These are phyloP conservation scores for Thripadectes ignobilis DNA, from an alignment of 2,797 vertebrate genomes.

Conservation along the genomic window DNA sequence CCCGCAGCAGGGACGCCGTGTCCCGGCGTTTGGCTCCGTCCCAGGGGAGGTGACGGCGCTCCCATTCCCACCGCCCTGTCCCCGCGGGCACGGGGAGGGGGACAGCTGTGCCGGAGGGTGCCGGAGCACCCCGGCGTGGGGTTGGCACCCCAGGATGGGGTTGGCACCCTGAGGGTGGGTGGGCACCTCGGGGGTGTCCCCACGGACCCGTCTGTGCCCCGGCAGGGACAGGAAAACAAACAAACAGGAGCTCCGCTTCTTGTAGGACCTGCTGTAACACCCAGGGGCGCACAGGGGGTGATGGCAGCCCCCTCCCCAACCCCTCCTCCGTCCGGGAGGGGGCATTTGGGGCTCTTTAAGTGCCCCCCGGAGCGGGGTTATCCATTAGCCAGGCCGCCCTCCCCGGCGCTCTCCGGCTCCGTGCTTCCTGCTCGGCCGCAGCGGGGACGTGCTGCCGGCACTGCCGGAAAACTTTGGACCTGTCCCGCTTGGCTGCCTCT, in stretches of 20 bases:
- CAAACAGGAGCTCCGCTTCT: neutral
- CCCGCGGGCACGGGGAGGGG: neutral
- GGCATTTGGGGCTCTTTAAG: neutral
- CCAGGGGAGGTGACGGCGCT: neutral
- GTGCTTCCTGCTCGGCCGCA: neutral
- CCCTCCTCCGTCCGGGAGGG: too few relatives aligned
- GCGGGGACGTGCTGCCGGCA: neutral
- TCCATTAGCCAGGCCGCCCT: conserved; percentile 25
- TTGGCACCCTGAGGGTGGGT: neutral
- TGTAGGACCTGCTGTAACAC: neutral
- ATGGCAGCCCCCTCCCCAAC: rapidly evolving
- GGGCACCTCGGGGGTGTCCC: neutral
- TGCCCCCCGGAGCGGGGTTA: neutral
- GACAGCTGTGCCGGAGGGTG: rapidly evolving
- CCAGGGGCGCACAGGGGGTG: rapidly evolving
- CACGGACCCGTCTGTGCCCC: rapidly evolving
- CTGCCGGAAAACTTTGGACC: conserved; percentile 3
- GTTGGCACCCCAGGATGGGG: rapidly evolving
- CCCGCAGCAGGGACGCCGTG: neutral
- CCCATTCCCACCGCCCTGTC: neutral
- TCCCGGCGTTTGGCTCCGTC: neutral
- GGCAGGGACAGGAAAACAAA: neutral
- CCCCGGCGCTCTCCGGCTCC: neutral
- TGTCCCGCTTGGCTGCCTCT: neutral
- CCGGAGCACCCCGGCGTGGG: neutral